Evolutionary conservation across 2,113 vertebrate genomes (phyloP).

Genomic region (Rissa tridactyla): DNA sequence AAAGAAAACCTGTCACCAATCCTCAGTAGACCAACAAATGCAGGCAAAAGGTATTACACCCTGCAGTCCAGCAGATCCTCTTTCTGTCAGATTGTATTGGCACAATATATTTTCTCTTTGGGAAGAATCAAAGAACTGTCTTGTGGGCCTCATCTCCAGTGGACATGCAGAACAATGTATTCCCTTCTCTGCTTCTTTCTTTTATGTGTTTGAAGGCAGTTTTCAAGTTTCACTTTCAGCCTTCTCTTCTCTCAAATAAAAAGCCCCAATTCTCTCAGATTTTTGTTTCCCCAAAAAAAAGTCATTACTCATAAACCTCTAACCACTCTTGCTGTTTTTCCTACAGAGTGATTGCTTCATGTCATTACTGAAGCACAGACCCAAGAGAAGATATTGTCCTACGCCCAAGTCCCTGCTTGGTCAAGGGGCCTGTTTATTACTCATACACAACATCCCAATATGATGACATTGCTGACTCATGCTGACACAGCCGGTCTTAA

Average conservation of each 20-base stretch:
- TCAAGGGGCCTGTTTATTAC: not conserved
- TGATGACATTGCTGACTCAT: not conserved
- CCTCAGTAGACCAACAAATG: not conserved
- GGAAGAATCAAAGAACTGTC: not conserved
- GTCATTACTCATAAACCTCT: not conserved
- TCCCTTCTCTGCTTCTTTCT: not conserved
- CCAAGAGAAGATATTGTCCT: not conserved
- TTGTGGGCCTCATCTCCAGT: not conserved
- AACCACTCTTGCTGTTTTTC: not conserved
- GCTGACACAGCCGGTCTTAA: not conserved
- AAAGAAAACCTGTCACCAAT: not conserved
- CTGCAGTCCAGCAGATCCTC: not conserved
- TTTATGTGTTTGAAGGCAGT: not conserved
- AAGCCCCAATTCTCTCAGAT: not conserved
- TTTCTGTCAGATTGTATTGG: not conserved
- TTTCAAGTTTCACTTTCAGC: conserved; percentile 18
- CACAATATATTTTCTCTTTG: not conserved
- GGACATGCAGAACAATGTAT: not conserved
- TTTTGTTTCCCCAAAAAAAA: not conserved
- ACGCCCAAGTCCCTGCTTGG: not conserved
- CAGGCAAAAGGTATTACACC: not conserved
- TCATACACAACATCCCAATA: not conserved
- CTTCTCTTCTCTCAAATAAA: not conserved
- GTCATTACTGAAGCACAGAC: not conserved
- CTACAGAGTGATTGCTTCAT: not conserved